Base-by-base conservation (phyloP, 2,113 vertebrate species). In the Alaudala cheleensis region DNA sequence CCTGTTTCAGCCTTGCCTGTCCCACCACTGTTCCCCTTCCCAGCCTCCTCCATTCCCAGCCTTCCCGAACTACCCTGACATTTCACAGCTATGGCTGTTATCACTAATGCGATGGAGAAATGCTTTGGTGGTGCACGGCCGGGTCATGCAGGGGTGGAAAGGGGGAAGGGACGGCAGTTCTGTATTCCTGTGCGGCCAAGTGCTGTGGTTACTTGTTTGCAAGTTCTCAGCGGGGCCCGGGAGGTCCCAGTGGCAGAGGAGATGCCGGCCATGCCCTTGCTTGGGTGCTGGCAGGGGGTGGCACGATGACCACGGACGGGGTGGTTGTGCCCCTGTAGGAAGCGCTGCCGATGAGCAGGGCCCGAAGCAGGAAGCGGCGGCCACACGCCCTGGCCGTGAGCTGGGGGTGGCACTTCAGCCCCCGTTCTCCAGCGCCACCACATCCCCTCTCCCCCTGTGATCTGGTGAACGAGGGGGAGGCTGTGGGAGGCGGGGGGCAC, bases 331-430 rank as follows among this genome's bases (percentile, higher is more conserved):
- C 54, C 16, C 54, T 0, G 0, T 6, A 22, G 49, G 49, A 69
- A 89, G 24, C 0, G 0, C 2, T 39, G 72, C 6, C 0, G 1
- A 33, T 14, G 19, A 80, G 6, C 37, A 16, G 0, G 1, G 44
- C 51, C 76, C 51, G 24, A 14, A 47, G 81, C 66, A 92, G 82
- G 92, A 80, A 81, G 54, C 0, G 0, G 28, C 3, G 24, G 53
- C 84, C 2, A 0, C 9, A 1, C 2, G 0, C 18, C 44, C 31
- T 66, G 15, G 54, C 31, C 26, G 0, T 26, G 49, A 57, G 71
- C 66, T 47, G 67, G 67, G 65, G 58, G 37, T 47, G 74, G 33
- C 93, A 37, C 81, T 86, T n/a, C 3, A 80, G 37, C 40, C 77
- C 45, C 0, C 28, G 42, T n/a, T 39, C 70, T 53, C 21, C 83